phyloP scores from a whole-genome alignment of 2,113 vertebrate species.

The Hippolais icterina region DNA sequence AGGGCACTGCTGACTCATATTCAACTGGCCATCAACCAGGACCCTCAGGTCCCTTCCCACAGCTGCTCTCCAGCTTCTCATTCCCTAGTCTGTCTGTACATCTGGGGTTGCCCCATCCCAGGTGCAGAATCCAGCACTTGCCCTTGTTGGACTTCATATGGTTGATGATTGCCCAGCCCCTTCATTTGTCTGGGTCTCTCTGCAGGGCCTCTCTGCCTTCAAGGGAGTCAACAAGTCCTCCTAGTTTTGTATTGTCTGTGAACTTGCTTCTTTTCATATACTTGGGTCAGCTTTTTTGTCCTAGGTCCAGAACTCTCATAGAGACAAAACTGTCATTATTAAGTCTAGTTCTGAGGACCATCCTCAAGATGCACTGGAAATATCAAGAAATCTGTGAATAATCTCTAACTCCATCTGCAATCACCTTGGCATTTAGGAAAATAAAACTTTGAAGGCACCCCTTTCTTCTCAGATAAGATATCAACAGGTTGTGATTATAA shows the following conservation, averaged over 20 bases:
- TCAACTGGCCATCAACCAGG: not conserved
- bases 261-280: not conserved
- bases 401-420: not conserved
- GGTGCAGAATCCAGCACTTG: not conserved
- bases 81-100: not conserved
- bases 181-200: not conserved
- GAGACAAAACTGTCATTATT: not conserved
- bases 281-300: not conserved
- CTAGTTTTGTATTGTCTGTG: not conserved
- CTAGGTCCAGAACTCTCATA: not conserved
- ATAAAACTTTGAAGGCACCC: not conserved
- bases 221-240: not conserved
- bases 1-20: not conserved
- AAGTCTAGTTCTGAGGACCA: not conserved
- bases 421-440: not conserved
- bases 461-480: not conserved
- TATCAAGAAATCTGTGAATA: not conserved
- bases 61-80: not conserved
- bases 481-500: not conserved
- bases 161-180: not conserved
- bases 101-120: not conserved
- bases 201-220: not conserved
- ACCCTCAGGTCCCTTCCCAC: not conserved
- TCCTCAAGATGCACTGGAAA: not conserved
- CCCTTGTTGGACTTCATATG: not conserved